A percentile compares a stretch with the other conserved stretches of the same genome.
phyloP scores from a whole-genome alignment of 2,888 invertebrate species.

The Thecocarcelia acutangulata region DNA sequence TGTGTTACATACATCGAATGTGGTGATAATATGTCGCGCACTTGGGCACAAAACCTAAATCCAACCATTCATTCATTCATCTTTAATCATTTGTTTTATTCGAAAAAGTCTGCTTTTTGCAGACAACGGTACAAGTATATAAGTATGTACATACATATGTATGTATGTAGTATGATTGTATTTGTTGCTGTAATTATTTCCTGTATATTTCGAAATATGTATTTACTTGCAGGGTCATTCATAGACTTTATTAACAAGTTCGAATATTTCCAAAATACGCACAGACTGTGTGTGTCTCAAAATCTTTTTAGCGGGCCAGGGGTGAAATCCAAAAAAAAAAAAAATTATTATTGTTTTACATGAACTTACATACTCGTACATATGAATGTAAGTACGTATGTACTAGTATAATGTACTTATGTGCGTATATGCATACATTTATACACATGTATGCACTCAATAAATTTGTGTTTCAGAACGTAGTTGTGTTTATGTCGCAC shows the following conservation, averaged over 20 bases:
- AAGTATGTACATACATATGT: no score
- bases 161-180: no score
- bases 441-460: background rate
- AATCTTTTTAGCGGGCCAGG: slow-evolving; percentile 10
- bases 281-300: slow-evolving; percentile 19
- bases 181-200: slow-evolving; percentile 57
- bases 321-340: slow-evolving; percentile 3
- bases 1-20: no score
- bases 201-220: slow-evolving; percentile 50
- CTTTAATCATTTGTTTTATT: slow-evolving; percentile 45
- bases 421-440: background rate
- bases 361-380: slow-evolving; percentile 14
- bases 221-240: slow-evolving; percentile 54
- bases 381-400: no score
- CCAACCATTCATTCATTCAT: slow-evolving; percentile 57
- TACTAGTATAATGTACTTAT: background rate
- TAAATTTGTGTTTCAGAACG: no score
- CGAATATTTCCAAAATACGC: slow-evolving; percentile 16
- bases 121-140: background rate
- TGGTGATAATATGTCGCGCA: slow-evolving; percentile 1
- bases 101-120: slow-evolving; percentile 42
- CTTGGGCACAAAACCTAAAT: slow-evolving; percentile 40
- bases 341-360: no score
- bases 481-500: slow-evolving; percentile 9
- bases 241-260: slow-evolving; percentile 21